Base-by-base conservation (phyloP, 2,888 invertebrate species). In the Onchidella celtica region DNA sequence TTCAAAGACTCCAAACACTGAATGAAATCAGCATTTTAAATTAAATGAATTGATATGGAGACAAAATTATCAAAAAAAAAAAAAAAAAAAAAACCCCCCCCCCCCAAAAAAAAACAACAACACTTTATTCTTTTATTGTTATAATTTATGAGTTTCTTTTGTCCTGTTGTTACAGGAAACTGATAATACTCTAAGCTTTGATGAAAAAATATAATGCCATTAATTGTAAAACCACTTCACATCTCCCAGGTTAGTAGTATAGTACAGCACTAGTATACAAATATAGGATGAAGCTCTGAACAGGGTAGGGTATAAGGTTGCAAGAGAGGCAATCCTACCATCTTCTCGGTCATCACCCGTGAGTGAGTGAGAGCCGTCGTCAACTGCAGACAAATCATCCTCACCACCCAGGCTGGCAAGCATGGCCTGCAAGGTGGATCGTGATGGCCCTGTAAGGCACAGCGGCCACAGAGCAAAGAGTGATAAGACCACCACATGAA, bases 401-500 rank as follows among this genome's bases (percentile, higher is more conserved):
- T 90, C 89, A 55, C 87, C 87, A 65, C 90, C 92, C 85, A 94
- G 89, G 86, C 91, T 93, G 83, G 91, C 93, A 87, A 94, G 89
- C 94, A 94, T 94, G 79, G 93, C 92, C 86, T 93, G 93, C 74
- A 94, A 89, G 21, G 92, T 89, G 47, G 93, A 91, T 85, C 93
- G 87, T 84, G 93, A 93, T 32, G 94, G 94, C 87, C 94, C 93
- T 93, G 89, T 75, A 77, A 80, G 57, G 72, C 63, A 34, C 14
- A 34, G 74, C 29, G 27, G 61, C 55, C 66, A 74, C 59, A 80
- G 29, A 74, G 66, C 59, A 80, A 74, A 74, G 36, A 65, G 74
- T 61, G 11, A 74, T 74, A 40, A 32, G 61, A 68, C 27, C 36
- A 27, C 27, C 24, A 68, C 11, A 24, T 3, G n/a, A n/a, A n/a